Base-by-base conservation (phyloP, 2,113 vertebrate genomes). In the Callospermophilus lateralis region DNA sequence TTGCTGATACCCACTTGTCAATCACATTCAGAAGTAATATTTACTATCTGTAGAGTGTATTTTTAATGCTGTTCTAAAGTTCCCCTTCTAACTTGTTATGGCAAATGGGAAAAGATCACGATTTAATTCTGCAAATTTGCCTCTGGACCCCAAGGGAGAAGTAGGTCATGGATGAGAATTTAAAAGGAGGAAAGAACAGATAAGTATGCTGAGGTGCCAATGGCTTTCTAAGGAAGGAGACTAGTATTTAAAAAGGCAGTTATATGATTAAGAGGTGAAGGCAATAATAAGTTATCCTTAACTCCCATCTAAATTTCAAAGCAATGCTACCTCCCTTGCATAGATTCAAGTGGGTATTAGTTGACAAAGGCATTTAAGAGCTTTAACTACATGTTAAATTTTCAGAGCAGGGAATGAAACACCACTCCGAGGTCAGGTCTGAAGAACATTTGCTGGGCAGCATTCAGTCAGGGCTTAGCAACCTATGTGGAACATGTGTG, bases 91-190 rank as follows among this genome's bases (percentile, higher is more conserved):
- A 87, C 26, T 93, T 78, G 32, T 61, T 58, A 53, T 68, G 53
- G 32, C 34, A 80, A 61, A 90, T 45, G 42, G 55, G 34, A 76
- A 55, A 88, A 84, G 51, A 85, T 30, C n/a, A 20, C 58, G 32
- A 80, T 58, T 84, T 94, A 74, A 95, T 89, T 91, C 70, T 89
- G 70, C 85, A 72, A 95, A 89, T 42, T 70, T 77, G 61, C 20
- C 5, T 78, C 30, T 58, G 26, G 51, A 13, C 10, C 55, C 16
- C 53, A 83, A 73, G 77, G 4, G 12, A 65, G 34, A 76, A 89
- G 32, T n/a, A 45, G 84, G 28, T n/a, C 48, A 94, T 28, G 32
- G 16, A 26, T 90, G 70, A 72, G 63, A 85, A 93, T 61, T 68
- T 48, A 42, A 91, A 24, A 20, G 32, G 34, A 88, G 3, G 63